phyloP scores from a whole-genome alignment of 2,888 invertebrate species.

The Vesta saturnalis region DNA sequence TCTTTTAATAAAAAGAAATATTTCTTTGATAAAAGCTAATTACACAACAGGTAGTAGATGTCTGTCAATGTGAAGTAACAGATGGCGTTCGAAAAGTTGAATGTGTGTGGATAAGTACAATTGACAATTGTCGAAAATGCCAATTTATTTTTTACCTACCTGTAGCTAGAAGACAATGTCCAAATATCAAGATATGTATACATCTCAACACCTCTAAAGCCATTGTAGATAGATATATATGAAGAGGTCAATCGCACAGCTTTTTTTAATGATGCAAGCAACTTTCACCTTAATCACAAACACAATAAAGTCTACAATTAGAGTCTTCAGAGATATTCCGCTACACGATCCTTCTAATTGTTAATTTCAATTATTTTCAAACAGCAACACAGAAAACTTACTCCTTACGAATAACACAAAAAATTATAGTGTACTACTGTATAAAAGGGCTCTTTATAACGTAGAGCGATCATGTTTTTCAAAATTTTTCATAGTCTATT shows the following conservation, averaged over 20 bases:
- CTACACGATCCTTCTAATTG: too few species aligned
- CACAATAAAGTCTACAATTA: neutral
- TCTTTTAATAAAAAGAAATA: neutral
- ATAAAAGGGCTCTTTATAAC: too few species aligned
- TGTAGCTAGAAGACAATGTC: neutral
- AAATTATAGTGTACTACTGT: too few species aligned
- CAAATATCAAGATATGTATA: neutral
- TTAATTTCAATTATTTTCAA: neutral
- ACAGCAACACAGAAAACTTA: neutral
- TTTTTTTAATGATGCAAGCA: conserved; percentile 42
- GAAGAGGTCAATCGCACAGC: conserved; percentile 51
- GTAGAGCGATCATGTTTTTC: too few species aligned
- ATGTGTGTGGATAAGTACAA: neutral
- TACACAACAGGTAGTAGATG: too few species aligned
- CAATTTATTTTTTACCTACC: neutral
- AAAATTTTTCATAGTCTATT: neutral
- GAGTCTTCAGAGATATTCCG: neutral
- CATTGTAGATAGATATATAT: conserved; percentile 49
- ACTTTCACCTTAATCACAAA: conserved; percentile 31
- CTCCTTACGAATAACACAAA: too few species aligned
- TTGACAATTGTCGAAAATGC: neutral
- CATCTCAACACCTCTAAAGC: conserved; percentile 23
- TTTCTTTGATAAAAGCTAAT: neutral
- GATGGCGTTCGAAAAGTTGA: neutral
- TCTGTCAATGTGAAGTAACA: neutral